A percentile compares a stretch with the other conserved stretches of the same genome.
Evolutionary conservation across 2,888 invertebrate genomes (phyloP).

Genomic region (Netelia melanura): DNA sequence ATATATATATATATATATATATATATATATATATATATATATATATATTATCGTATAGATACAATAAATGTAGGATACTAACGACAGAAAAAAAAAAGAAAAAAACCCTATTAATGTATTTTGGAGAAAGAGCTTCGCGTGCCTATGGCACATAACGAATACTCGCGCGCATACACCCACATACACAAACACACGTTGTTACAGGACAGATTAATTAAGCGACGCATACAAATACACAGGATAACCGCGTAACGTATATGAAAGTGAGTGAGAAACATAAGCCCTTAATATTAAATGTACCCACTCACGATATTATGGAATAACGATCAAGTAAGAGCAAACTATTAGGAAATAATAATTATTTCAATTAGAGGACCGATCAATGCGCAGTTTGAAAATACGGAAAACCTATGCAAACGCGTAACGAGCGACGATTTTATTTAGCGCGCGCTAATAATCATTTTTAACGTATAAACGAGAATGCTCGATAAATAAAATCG

Average conservation of each 20-base stretch:
- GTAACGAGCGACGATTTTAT: constrained; percentile 27
- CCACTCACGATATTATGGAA: constrained; percentile 61
- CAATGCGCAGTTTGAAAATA: constrained; percentile 10
- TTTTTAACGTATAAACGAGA: not conserved
- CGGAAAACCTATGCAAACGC: not conserved
- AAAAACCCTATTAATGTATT: constrained; percentile 77
- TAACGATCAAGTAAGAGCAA: constrained; percentile 50
- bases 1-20: constrained; percentile 39
- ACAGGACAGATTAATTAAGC: constrained; percentile 36
- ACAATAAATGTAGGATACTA: constrained; percentile 70
- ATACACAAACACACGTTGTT: constrained; percentile 12
- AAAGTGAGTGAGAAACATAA: constrained; percentile 51
- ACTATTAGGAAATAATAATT: constrained; percentile 50
- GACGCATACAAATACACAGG: constrained; percentile 27
- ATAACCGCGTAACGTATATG: constrained; percentile 15
- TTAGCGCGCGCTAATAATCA: constrained; percentile 25
- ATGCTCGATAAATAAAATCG: constrained; percentile 17
- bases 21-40: constrained; percentile 44
- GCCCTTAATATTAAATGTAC: constrained; percentile 62
- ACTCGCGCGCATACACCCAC: constrained; percentile 21
- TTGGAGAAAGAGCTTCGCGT: constrained; percentile 81
- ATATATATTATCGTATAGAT: constrained; percentile 47
- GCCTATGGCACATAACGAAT: constrained; percentile 77
- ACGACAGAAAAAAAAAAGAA: constrained; percentile 64
- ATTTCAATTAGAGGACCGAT: constrained; percentile 32